Evolutionary conservation across 2,888 invertebrate genomes (phyloP), one percentile per base, ranked within the genome.

Genomic region (Chrysolina haemoptera): DNA sequence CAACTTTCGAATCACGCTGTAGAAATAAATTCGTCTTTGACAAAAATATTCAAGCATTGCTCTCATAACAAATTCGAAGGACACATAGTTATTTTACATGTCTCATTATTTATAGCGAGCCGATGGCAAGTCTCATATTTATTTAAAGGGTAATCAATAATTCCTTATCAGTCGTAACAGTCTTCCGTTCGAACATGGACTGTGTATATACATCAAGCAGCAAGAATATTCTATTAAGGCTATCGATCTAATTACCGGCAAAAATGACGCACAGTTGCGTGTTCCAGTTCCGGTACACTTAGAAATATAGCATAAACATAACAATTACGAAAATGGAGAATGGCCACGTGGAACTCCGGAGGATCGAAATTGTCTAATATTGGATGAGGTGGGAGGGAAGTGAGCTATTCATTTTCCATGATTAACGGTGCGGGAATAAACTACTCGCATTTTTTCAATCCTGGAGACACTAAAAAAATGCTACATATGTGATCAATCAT

Each of bases 261-360:
- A 82, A 83, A 83, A 83, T 83, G 82, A 83, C 82, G 82, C 82
- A 82, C 80, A 80, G 75, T 83, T 81, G 83, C 83, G 83, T 83
- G 83, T 80, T 77, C n/a, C 14, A 66, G 16, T 66, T 59, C 59
- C 22, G 68, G 68, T 55, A 67, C 53, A 68, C 41, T 68, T 41
- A 55, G 53, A 41, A 27, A 59, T 68, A 68, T 68, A 59, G 55
- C 59, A 68, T 59, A 68, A 67, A 68, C 68, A 68, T 68, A 50
- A 68, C 68, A 68, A 68, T 68, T 68, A 68, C 59, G 22, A 18
- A 59, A 59, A 59, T 55, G 40, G 59, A 59, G 35, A 27, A 40
- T 20, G 20, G 68, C 68, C 68, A 59, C 68, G 59, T 68, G 68
- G 68, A 68, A 68, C 35, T 22, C 10, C 20, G 55, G 40, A 68